Evolutionary conservation across 2,888 invertebrate species (phyloP), one percentile per base, ranked within the genome.

Genomic region (Allophyes oxyacanthae): DNA sequence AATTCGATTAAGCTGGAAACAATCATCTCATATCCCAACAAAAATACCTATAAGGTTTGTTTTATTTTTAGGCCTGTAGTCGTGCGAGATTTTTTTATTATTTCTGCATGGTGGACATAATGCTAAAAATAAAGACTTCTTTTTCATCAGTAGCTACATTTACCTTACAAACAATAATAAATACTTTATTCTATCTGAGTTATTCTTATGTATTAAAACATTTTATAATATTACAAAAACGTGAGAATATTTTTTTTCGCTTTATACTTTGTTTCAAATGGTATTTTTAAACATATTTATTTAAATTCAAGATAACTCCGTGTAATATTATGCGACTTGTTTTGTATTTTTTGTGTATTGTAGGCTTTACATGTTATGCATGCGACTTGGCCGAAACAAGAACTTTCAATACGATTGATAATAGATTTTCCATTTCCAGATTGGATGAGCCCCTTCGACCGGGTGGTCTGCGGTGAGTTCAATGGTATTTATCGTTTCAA

Each of bases 391-490:
- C 88, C 88, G 77, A 83, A 87, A 84, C 84, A 86, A 82, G 91
- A 89, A 90, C 89, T 89, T 90, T 89, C 94, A 90, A 91, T 93
- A 90, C 94, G 89, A 94, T 94, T 94, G 94, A 94, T 94, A 94
- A 94, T 93, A 94, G 94, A 94, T 94, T 94, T 92, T 94, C 94
- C 91, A 94, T 95, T 97, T 96, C 90, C 96, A 98, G 98, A 98
- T 95, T 98, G 98, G 98, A 98, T 98, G 97, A 97, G 97, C 95
- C 98, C 98, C 88, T 98, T 98, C 95, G 98, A 98, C 95, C 96
- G 98, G 94, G 98, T 98, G 95, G 97, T 98, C 94, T 98, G 98
- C 95, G 98, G 98, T 96, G 97, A 98, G 97, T 98, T 97, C 91
- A 96, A 96, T 96, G 96, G 96, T 97, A 96, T 95, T 96, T 96